Conservation (phyloP, 2,888 invertebrate genomes). For the Halocaridina rubra region DNA sequence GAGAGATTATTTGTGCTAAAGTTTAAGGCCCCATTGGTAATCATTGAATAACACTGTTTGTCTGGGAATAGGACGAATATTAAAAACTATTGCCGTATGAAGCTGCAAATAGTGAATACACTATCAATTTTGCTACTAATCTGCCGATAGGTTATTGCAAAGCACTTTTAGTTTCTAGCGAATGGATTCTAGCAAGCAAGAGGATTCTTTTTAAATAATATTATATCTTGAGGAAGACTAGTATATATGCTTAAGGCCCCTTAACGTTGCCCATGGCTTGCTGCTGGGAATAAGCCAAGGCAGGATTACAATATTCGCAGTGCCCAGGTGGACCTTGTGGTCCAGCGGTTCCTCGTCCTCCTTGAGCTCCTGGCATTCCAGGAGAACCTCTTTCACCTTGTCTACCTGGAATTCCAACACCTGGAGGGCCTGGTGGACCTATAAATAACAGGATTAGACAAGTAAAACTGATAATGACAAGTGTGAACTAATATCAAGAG, state of each 20-base stretch:
- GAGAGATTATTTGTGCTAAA: too few species aligned
- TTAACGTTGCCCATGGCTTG: conserved; percentile 54
- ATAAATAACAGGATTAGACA: conserved; percentile 55
- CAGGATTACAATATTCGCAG: conserved; percentile 68
- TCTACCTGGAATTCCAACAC: conserved; percentile 77
- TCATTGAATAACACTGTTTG: too few species aligned
- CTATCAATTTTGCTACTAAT: too few species aligned
- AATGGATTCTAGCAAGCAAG: too few species aligned
- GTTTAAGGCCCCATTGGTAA: too few species aligned
- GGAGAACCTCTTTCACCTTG: conserved; percentile 81
- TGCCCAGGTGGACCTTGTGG: conserved; percentile 66
- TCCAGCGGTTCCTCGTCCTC: conserved; percentile 65
- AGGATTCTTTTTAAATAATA: too few species aligned
- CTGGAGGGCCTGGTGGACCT: conserved; percentile 79
- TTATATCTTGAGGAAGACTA: not conserved
- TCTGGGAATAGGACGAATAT: too few species aligned
- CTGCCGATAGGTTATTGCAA: too few species aligned
- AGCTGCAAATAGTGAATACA: too few species aligned
- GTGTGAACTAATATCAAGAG: too few species aligned
- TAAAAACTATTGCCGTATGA: too few species aligned
- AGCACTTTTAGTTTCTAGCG: too few species aligned
- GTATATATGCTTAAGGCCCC: conserved; percentile 44
- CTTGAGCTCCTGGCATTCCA: conserved; percentile 75
- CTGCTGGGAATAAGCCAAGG: conserved; percentile 50
- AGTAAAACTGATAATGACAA: not conserved